A percentile compares a stretch with the other conserved stretches of the same genome.
Conservation (phyloP, 2,888 invertebrate genomes). For the Phortica okadai region DNA sequence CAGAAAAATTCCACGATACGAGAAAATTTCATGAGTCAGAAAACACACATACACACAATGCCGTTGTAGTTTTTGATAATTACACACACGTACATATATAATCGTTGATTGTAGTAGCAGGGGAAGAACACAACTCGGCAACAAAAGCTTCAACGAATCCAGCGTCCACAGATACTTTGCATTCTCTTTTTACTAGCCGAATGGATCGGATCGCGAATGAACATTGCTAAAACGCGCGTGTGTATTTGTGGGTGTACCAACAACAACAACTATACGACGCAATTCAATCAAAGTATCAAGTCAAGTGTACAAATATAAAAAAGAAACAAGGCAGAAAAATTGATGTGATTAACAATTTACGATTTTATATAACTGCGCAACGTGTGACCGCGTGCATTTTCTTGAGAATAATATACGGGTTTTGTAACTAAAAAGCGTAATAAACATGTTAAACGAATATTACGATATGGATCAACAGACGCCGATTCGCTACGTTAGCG, state of each 20-base stretch:
- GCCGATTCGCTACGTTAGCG: conserved; percentile 62
- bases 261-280: neutral
- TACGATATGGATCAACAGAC: conserved; percentile 69
- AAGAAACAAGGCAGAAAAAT: conserved; percentile 13
- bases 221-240: neutral
- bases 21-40: conserved; percentile 21
- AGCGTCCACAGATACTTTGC: neutral
- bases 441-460: conserved; percentile 56
- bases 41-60: neutral
- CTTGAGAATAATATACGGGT: neutral
- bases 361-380: neutral
- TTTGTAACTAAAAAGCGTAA: neutral
- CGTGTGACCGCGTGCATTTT: conserved; percentile 5
- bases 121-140: conserved; percentile 14
- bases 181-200: neutral
- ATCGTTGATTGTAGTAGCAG: conserved; percentile 19
- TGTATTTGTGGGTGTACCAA: neutral
- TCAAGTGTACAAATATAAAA: neutral
- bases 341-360: neutral
- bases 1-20: conserved; percentile 21
- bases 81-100: conserved; percentile 23
- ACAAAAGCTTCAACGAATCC: neutral
- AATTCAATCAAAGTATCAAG: conserved; percentile 10
- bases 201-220: conserved; percentile 29
- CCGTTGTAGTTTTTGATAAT: neutral